Conservation (phyloP, 2,113 vertebrate genomes). For the Eudyptes chrysolophus region DNA sequence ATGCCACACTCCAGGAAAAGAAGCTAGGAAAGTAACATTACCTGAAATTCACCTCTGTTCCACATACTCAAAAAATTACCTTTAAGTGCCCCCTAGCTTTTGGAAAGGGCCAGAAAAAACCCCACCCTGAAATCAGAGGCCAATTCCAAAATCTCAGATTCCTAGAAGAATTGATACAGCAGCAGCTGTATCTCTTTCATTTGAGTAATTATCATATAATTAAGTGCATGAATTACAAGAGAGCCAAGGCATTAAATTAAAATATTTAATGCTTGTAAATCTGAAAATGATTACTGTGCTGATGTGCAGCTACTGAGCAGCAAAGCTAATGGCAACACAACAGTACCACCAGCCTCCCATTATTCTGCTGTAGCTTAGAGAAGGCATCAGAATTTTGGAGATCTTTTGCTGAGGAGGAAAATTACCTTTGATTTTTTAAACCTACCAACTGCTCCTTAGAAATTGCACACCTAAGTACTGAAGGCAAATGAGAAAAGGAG, state of each 20-base stretch:
- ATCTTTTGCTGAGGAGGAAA: background rate
- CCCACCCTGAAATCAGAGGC: slow-evolving; percentile 30
- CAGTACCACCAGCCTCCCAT: slow-evolving; percentile 32
- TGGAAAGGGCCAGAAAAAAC: background rate
- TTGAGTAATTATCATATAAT: slow-evolving; percentile 91
- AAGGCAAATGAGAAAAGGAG: background rate
- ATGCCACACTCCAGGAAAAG: background rate
- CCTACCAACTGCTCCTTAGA: background rate
- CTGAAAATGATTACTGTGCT: slow-evolving; percentile 88
- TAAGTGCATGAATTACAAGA: slow-evolving; percentile 92
- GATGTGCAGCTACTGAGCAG: slow-evolving; percentile 78
- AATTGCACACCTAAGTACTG: background rate
- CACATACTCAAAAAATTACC: background rate
- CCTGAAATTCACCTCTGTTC: slow-evolving; percentile 6
- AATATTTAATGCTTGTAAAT: slow-evolving; percentile 93
- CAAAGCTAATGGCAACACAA: slow-evolving; percentile 67
- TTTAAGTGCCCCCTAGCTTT: background rate
- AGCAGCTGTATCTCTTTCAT: slow-evolving; percentile 86
- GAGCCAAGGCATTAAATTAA: slow-evolving; percentile 93
- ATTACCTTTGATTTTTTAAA: background rate
- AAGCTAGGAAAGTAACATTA: slow-evolving; percentile 2
- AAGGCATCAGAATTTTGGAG: background rate
- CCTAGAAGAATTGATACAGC: slow-evolving; percentile 78
- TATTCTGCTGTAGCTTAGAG: slow-evolving; percentile 1
- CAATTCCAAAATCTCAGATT: slow-evolving; percentile 74